A percentile compares a stretch with the other conserved stretches of the same genome.
These are phyloP conservation scores for Eumerus sabulonum DNA, from an alignment of 2,888 invertebrate species.

Conservation along the genomic window DNA sequence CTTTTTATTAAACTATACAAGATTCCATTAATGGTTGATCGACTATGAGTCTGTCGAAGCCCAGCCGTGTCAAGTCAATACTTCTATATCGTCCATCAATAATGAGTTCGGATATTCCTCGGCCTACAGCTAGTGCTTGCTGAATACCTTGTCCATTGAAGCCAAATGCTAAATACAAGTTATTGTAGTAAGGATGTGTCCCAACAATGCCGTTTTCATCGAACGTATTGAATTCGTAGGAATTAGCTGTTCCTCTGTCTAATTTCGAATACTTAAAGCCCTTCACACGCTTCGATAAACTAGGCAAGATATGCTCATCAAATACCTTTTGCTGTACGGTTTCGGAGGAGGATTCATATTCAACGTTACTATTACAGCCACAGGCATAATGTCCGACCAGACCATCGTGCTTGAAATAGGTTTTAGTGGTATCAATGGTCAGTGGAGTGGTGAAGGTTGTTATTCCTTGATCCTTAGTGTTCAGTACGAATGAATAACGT, in stretches of 20 bases:
- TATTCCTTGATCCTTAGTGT: slow-evolving; percentile 83
- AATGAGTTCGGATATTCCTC: slow-evolving; percentile 91
- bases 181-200: slow-evolving; percentile 89
- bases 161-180: slow-evolving; percentile 93
- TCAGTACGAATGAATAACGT: slow-evolving; percentile 88
- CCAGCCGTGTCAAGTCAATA: slow-evolving; percentile 88
- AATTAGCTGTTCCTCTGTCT: slow-evolving; percentile 89
- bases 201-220: slow-evolving; percentile 96
- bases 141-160: slow-evolving; percentile 96
- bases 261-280: slow-evolving; percentile 89
- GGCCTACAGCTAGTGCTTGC: slow-evolving; percentile 94
- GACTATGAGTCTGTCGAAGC: slow-evolving; percentile 87
- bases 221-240: slow-evolving; percentile 93
- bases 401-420: slow-evolving; percentile 90
- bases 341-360: slow-evolving; percentile 81
- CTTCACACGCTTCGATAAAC: slow-evolving; percentile 88
- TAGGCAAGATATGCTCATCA: slow-evolving; percentile 85
- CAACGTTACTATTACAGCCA: slow-evolving; percentile 85
- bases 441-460: slow-evolving; percentile 91
- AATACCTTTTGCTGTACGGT: slow-evolving; percentile 88
- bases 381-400: slow-evolving; percentile 89
- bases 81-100: slow-evolving; percentile 87
- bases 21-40: slow-evolving; percentile 83
- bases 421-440: slow-evolving; percentile 88
- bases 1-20: slow-evolving; percentile 78